Evolutionary conservation across 2,888 invertebrate genomes (phyloP).

Genomic region (Epiblema foenella): DNA sequence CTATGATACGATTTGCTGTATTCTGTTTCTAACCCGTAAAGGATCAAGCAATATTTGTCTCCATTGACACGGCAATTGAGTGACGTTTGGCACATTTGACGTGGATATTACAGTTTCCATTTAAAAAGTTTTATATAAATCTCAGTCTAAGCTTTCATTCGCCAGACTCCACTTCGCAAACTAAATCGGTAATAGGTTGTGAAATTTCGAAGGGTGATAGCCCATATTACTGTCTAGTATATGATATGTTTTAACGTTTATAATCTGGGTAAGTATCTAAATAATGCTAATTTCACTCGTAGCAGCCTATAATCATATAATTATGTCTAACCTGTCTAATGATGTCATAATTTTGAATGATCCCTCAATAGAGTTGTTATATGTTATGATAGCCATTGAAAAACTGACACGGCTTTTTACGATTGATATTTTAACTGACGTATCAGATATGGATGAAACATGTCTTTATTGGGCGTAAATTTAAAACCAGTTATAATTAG

Average conservation of each 20-base stretch:
- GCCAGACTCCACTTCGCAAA: too few species aligned
- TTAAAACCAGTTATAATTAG: conserved; percentile 7
- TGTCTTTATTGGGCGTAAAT: conserved; percentile 27
- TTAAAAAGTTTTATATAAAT: too few species aligned
- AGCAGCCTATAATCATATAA: conserved; percentile 10
- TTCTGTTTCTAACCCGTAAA: too few species aligned
- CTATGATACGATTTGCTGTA: too few species aligned
- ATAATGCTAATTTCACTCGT: not conserved
- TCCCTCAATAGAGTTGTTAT: conserved; percentile 23
- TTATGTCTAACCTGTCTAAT: conserved; percentile 33
- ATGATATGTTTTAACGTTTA: conserved; percentile 2
- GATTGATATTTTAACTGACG: conserved; percentile 35
- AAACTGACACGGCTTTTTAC: conserved; percentile 17
- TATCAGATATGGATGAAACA: conserved; percentile 29
- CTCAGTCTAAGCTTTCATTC: too few species aligned
- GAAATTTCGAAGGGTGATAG: too few species aligned
- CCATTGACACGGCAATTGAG: too few species aligned
- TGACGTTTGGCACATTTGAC: too few species aligned
- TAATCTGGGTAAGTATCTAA: not conserved
- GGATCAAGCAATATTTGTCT: too few species aligned
- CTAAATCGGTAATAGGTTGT: too few species aligned
- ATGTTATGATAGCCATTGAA: conserved; percentile 27
- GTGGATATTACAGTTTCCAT: too few species aligned
- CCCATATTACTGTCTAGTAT: too few species aligned
- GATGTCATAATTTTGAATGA: conserved; percentile 39